Conservation (phyloP, 2,888 invertebrate genomes). For the Brachyptera putata region DNA sequence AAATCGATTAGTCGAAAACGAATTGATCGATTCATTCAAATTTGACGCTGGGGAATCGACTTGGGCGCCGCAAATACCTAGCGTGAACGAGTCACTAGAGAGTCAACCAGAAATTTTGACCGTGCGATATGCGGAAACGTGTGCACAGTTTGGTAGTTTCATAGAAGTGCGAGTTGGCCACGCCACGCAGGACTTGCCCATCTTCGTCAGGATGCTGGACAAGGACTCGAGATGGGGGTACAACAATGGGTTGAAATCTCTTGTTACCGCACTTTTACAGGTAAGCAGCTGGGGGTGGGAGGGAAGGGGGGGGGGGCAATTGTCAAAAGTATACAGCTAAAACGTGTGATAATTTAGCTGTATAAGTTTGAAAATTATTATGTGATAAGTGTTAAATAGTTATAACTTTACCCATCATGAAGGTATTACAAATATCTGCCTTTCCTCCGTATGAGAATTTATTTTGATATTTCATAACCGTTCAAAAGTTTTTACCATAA, state of each 20-base stretch:
- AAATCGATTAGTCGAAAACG: constrained; percentile 56
- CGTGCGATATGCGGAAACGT: constrained; percentile 52
- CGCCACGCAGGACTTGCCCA: constrained; percentile 63
- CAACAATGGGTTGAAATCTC: constrained; percentile 58
- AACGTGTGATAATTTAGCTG: too few species aligned
- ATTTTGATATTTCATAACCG: too few species aligned
- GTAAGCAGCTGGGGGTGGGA: too few species aligned
- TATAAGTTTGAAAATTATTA: too few species aligned
- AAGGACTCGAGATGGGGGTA: constrained; percentile 59
- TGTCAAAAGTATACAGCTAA: too few species aligned
- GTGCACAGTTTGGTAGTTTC: constrained; percentile 57
- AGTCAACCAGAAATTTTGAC: constrained; percentile 56
- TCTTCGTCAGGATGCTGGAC: constrained; percentile 74
- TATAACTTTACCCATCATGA: too few species aligned
- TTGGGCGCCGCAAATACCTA: constrained; percentile 61
- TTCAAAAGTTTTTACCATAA: too few species aligned
- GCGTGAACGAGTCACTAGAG: constrained; percentile 52
- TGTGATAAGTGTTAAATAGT: too few species aligned
- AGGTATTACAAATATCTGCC: too few species aligned
- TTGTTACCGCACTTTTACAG: constrained; percentile 68
- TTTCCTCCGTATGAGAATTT: too few species aligned
- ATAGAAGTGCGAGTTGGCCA: constrained; percentile 70
- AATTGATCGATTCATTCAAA: constrained; percentile 70
- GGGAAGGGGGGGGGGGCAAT: too few species aligned
- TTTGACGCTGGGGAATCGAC: constrained; percentile 78